These are phyloP conservation scores for Tragelaphus buxtoni DNA, from an alignment of 2,113 vertebrate genomes.

Conservation along the genomic window DNA sequence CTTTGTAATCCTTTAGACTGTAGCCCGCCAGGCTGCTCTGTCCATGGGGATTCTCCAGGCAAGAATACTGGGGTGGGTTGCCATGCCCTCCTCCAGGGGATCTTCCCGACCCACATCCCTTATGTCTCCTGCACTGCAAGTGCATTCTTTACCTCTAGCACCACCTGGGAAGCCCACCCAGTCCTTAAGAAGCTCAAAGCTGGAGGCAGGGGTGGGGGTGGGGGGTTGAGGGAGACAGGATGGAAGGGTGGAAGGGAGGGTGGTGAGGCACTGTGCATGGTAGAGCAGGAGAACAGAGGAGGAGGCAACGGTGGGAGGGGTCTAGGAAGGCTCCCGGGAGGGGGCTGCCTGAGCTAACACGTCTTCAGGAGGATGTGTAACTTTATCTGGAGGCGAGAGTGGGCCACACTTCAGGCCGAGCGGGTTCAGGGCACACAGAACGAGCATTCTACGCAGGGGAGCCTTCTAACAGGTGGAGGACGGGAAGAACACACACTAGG, in stretches of 20 bases:
- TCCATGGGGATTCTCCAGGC: background rate
- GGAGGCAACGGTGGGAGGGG: background rate
- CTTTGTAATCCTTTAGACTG: background rate
- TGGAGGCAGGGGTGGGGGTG: background rate
- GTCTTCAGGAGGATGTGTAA: background rate
- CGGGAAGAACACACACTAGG: too few relatives aligned
- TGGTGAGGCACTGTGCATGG: fast-evolving
- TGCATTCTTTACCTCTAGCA: background rate
- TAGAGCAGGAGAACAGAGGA: background rate
- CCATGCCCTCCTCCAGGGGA: too few relatives aligned
- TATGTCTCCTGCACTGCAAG: background rate
- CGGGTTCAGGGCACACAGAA: too few relatives aligned
- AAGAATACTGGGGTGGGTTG: too few relatives aligned
- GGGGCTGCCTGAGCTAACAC: fast-evolving
- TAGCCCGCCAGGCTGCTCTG: background rate
- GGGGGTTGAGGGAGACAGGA: too few relatives aligned
- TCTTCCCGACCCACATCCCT: background rate
- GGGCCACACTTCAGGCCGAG: background rate
- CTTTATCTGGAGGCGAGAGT: background rate
- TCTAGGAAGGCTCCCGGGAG: background rate
- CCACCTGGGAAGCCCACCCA: background rate
- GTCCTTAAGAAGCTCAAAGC: background rate
- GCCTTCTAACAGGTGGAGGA: background rate
- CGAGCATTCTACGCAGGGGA: too few relatives aligned
- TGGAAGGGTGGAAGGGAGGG: background rate